Percentiles rank a stretch among this genome's conserved stretches.
Evolutionary conservation across 2,113 vertebrate genomes (phyloP).

Genomic region (Athene noctua): DNA sequence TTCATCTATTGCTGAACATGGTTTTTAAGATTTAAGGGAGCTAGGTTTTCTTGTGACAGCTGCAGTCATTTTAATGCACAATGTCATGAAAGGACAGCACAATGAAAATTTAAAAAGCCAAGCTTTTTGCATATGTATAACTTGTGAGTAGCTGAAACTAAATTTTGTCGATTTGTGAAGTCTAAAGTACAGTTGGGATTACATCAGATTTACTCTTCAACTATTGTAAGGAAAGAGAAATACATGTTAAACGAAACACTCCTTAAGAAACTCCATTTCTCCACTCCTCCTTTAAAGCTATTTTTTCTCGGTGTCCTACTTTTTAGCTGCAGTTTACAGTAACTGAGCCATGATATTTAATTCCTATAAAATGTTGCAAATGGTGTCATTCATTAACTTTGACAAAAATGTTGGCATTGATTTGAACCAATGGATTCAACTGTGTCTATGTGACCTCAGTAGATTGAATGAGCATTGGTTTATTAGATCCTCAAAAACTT

Average conservation of each 20-base stretch:
- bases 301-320: conserved; percentile 45
- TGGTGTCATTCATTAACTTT: neutral
- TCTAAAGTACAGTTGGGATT: conserved; percentile 66
- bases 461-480: neutral
- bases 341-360: neutral
- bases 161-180: conserved; percentile 62
- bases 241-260: conserved; percentile 28
- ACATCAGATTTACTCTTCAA: conserved; percentile 67
- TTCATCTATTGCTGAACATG: conserved; percentile 26
- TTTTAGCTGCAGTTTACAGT: conserved; percentile 13
- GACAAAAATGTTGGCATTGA: neutral
- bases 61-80: conserved; percentile 65
- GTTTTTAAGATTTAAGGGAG: conserved; percentile 61
- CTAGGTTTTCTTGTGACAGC: conserved; percentile 57
- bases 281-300: conserved; percentile 5
- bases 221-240: conserved; percentile 46
- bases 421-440: neutral
- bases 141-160: conserved; percentile 56
- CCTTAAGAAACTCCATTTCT: conserved; percentile 25
- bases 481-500: neutral
- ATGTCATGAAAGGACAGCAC: conserved; percentile 62
- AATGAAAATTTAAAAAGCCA: conserved; percentile 66
- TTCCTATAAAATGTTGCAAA: neutral
- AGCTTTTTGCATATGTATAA: conserved; percentile 70
- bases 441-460: neutral